Evolutionary conservation across 2,797 vertebrate species (phyloP), one percentile per base, ranked within the genome.

Genomic region (Malurus splendens): DNA sequence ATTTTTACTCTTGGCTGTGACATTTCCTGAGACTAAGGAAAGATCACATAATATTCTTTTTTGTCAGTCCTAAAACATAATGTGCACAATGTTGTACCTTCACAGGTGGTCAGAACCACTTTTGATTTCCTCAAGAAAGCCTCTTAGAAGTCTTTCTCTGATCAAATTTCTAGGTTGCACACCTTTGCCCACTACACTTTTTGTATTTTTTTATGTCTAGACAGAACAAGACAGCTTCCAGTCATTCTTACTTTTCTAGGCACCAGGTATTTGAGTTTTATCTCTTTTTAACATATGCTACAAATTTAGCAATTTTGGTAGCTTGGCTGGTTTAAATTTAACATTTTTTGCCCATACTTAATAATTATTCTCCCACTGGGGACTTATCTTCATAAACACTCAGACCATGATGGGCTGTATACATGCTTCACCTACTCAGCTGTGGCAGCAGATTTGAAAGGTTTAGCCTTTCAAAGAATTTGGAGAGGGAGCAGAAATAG

Each of bases 221-320:
- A 93, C 44, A 71, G 70, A 91, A 80, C 7, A 9, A 67, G 56
- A 57, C 28, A 87, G 60, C 48, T 80, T 91, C 57, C 33, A 85
- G 84, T 30, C 33, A 71, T 68, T 93, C 57, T 67, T 41, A 79
- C 24, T 55, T 60, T 83, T 73, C 48, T 76, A 65, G 74, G 30
- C 56, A 76, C 50, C 70, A 94, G 78, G 76, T 90, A 93, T 89
- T 92, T 75, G 82, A 75, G 47, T 83, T 87, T 79, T 57, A 48
- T 44, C 76, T 89, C 84, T 90, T 94, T 93, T 74, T 61, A 93
- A 33, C 18, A 27, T 48, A 66, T 3, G 2, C 27, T 86, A 93
- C 66, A 85, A 86, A 27, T 57, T 80, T 36, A n/a, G 61, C 14
- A 41, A 65, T 92, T 95, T 65, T 90, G 86, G 68, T 78, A 92